Evolutionary conservation across 1,140 invertebrate species (phyloP), one percentile per base, ranked within the genome.

Genomic region (Andrena cerasifolii): DNA sequence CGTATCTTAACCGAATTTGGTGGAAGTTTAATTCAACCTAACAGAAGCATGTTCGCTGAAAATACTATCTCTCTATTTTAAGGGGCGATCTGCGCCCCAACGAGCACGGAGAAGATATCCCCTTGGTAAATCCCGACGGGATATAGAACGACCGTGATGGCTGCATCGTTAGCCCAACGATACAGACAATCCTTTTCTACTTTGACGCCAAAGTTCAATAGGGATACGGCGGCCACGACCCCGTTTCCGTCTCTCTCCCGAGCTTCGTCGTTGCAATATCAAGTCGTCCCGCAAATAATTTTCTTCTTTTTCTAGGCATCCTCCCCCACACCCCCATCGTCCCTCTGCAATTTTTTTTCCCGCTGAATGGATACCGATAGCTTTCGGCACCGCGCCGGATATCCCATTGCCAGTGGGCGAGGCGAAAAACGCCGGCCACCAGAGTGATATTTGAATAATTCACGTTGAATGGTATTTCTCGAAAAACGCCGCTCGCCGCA

Each of bases 391-490:
- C 79, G 68, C 65, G 45, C 49, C 80, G 76, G 53, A 79, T 75
- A 79, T 79, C 28, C n/a, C 59, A 33, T 56, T 63, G 63, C 71
- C 45, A 62, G 31, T 40, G 14, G 33, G 36, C 16, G 65, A 51
- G 51, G 72, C 36, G 47, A 67, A 68, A 81, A 81, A 61, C 54
- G 45, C 62, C 62, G 43, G 18, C 49, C 24, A 61, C 6, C 51
- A 10, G 65, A 36, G 26, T 31, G 74, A 79, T 45, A 62, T 82
- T 84, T 84, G 70, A 84, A 79, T 83, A 79, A 84, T 83, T 76
- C 66, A 71, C 65, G 73, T 67, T 53, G 53, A 43, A 75, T 45
- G 24, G 28, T 58, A 56, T 63, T 63, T 54, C 26, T 33, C 6
- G 26, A 28, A 75, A 66, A 47, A 49, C 45, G 12, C 1, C 26